These are phyloP conservation scores for Drosophila subquinaria DNA, from an alignment of 2,888 invertebrate genomes.

Conservation along the genomic window DNA sequence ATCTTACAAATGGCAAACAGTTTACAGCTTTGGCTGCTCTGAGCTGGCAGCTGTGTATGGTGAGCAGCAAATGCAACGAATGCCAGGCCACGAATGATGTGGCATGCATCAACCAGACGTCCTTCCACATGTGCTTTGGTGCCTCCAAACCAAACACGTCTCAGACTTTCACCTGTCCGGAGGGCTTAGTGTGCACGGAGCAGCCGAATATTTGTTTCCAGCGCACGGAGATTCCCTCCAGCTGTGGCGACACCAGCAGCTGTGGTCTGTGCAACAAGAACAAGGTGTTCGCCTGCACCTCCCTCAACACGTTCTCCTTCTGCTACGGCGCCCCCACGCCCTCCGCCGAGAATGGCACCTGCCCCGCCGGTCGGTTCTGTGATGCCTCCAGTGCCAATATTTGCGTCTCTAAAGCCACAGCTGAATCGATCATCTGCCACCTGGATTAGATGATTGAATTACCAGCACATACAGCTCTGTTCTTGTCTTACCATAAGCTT, in stretches of 20 bases:
- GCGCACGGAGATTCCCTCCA: conserved; percentile 72
- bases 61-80: conserved; percentile 64
- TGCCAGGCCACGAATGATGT: conserved; percentile 77
- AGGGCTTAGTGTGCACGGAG: conserved; percentile 81
- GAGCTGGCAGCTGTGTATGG: conserved; percentile 21
- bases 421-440: conserved; percentile 62
- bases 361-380: conserved; percentile 75
- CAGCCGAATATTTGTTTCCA: conserved; percentile 81
- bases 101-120: conserved; percentile 80
- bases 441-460: conserved; percentile 7
- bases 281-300: conserved; percentile 81
- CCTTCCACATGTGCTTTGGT: conserved; percentile 80
- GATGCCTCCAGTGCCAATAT: conserved; percentile 73
- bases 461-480: too few species aligned
- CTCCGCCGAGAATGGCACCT: conserved; percentile 68
- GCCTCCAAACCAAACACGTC: conserved; percentile 51
- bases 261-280: conserved; percentile 77
- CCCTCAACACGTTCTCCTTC: conserved; percentile 78
- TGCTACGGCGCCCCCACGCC: conserved; percentile 80
- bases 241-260: conserved; percentile 80
- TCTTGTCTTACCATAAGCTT: too few species aligned
- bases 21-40: conserved; percentile 25
- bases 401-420: conserved; percentile 63
- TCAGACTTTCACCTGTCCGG: conserved; percentile 76
- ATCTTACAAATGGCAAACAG: conserved; percentile 1